These are phyloP conservation scores for Melanitta fusca DNA, from an alignment of 2,797 vertebrate genomes.

Conservation along the genomic window DNA sequence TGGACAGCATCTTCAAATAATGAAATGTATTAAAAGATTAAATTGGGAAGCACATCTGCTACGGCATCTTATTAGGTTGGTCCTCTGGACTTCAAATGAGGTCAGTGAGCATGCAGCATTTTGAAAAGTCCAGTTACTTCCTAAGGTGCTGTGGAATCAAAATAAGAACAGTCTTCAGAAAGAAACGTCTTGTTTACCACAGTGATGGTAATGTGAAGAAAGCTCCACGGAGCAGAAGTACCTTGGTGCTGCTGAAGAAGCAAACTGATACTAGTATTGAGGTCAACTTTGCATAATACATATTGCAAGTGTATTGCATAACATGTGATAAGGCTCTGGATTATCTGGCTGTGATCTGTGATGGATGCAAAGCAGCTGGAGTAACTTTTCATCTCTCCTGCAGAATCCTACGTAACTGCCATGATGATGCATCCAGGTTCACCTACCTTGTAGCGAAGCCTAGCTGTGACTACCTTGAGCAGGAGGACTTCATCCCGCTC, in stretches of 20 bases:
- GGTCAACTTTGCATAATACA: not conserved
- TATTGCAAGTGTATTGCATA: not conserved
- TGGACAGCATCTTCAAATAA: not conserved
- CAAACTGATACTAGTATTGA: not conserved
- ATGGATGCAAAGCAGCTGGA: not conserved
- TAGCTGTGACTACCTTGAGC: conserved; percentile 88
- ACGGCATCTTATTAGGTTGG: not conserved
- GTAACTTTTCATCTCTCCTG: conserved; percentile 31
- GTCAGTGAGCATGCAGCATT: not conserved
- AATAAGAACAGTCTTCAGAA: not conserved
- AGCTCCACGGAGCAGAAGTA: not conserved
- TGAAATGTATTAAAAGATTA: not conserved
- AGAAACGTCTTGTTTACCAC: not conserved
- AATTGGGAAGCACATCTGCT: not conserved
- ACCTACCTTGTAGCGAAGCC: conserved; percentile 92
- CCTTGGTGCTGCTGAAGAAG: not conserved
- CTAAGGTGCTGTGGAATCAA: not conserved
- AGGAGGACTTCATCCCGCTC: conserved; percentile 96
- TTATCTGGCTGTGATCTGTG: not conserved
- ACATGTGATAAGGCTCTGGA: not conserved
- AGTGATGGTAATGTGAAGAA: not conserved
- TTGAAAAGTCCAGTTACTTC: not conserved
- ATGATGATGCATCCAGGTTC: conserved; percentile 94
- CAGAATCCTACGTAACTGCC: conserved; percentile 90
- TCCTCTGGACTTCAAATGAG: not conserved